A percentile compares a stretch with the other conserved stretches of the same genome.
phyloP scores from a whole-genome alignment of 2,113 vertebrate genomes.

The Oncorhynchus tshawytscha region DNA sequence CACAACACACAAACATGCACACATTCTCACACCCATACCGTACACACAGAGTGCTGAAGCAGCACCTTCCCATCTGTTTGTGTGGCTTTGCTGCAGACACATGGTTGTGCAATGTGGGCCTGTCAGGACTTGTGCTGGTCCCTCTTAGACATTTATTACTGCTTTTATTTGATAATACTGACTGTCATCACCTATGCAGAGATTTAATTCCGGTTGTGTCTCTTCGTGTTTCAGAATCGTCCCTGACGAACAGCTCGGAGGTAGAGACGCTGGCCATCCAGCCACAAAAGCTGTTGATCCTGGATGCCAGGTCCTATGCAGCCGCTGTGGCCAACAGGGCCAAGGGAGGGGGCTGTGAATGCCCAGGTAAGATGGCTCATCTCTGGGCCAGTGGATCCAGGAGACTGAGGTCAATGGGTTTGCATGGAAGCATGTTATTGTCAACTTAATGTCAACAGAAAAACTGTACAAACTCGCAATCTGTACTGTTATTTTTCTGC shows the following conservation, averaged over 20 bases:
- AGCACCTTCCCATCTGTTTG: background rate
- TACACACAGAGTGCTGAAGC: background rate
- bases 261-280: conserved; percentile 83
- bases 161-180: background rate
- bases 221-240: conserved; percentile 79
- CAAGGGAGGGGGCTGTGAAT: conserved; percentile 97
- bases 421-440: no score
- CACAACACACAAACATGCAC: background rate
- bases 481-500: background rate
- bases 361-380: conserved; percentile 78
- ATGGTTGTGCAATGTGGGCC: conserved; percentile 19
- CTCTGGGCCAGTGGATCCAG: background rate
- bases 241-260: conserved; percentile 85
- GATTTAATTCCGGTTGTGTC: background rate
- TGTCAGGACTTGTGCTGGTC: conserved; percentile 28
- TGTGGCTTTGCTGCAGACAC: conserved; percentile 15
- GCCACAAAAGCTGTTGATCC: conserved; percentile 90
- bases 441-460: no score
- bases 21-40: background rate
- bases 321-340: conserved; percentile 96
- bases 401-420: no score
- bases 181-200: background rate
- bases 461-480: background rate
- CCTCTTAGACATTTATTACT: background rate
- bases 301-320: conserved; percentile 93